phyloP scores from a whole-genome alignment of 1,140 invertebrate species.

The Micrasema minimum region DNA sequence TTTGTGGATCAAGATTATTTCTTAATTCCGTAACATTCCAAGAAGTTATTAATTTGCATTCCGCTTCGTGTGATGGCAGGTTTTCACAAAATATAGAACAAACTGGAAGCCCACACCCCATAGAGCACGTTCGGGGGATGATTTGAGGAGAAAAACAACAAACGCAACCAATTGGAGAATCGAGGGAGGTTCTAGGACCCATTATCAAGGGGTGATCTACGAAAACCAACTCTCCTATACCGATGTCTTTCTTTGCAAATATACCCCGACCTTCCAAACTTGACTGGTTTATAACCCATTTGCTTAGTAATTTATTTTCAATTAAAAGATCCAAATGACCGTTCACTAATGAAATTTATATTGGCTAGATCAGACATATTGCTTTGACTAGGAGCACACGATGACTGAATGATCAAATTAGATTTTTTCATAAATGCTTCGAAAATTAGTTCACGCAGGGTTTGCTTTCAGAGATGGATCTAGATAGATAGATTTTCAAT shows the following conservation, averaged over 20 bases:
- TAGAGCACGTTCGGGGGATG: conserved; percentile 65
- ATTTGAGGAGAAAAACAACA: conserved; percentile 67
- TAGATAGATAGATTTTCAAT: background rate
- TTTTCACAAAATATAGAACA: conserved; percentile 70
- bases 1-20: conserved; percentile 63
- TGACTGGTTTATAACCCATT: conserved; percentile 66
- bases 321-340: conserved; percentile 38
- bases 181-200: conserved; percentile 68
- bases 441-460: conserved; percentile 5
- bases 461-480: conserved; percentile 14
- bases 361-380: conserved; percentile 35
- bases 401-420: conserved; percentile 35
- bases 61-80: conserved; percentile 65
- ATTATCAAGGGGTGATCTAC: conserved; percentile 73
- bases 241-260: conserved; percentile 72
- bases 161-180: conserved; percentile 66
- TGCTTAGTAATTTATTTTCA: conserved; percentile 36
- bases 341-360: conserved; percentile 40
- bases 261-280: conserved; percentile 73
- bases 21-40: conserved; percentile 66
- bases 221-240: conserved; percentile 74
- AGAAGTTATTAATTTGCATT: conserved; percentile 69
- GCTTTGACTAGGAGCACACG: conserved; percentile 7
- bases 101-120: conserved; percentile 69
- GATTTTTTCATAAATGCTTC: conserved; percentile 21